These are phyloP conservation scores for Cephalopachus bancanus DNA, from an alignment of 2,797 vertebrate genomes.

Conservation along the genomic window DNA sequence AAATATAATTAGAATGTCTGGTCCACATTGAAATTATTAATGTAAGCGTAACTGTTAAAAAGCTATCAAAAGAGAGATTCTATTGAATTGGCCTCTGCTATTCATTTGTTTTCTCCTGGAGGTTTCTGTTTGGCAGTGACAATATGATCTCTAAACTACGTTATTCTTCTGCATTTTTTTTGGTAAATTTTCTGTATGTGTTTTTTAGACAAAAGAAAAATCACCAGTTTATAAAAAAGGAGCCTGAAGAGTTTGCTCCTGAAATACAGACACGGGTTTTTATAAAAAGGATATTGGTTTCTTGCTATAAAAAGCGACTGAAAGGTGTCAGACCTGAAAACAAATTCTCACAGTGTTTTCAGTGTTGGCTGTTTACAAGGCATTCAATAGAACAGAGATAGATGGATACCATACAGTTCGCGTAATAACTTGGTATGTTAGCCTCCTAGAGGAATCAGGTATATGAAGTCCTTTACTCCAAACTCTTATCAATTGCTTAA, in stretches of 20 bases:
- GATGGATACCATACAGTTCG: slow-evolving; percentile 87
- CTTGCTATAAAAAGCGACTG: slow-evolving; percentile 90
- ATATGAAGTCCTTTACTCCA: slow-evolving; percentile 66
- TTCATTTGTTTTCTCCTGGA: slow-evolving; percentile 73
- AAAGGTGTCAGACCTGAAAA: slow-evolving; percentile 91
- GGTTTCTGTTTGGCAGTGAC: slow-evolving; percentile 87
- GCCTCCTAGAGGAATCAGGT: slow-evolving; percentile 69
- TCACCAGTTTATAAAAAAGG: slow-evolving; percentile 90
- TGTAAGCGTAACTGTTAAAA: slow-evolving; percentile 87
- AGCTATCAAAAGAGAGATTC: slow-evolving; percentile 90
- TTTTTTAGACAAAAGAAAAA: slow-evolving; percentile 91
- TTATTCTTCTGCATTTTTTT: slow-evolving; percentile 85
- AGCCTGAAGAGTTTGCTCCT: slow-evolving; percentile 87
- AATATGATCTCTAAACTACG: slow-evolving; percentile 84
- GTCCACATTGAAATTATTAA: slow-evolving; percentile 86
- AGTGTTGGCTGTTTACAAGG: slow-evolving; percentile 90
- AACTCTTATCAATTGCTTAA: slow-evolving; percentile 65
- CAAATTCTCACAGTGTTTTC: slow-evolving; percentile 92
- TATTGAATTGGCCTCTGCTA: slow-evolving; percentile 84
- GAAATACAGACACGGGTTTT: slow-evolving; percentile 88
- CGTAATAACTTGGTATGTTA: slow-evolving; percentile 78
- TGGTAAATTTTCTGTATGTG: slow-evolving; percentile 86
- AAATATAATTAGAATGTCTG: slow-evolving; percentile 87
- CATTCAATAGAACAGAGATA: slow-evolving; percentile 90
- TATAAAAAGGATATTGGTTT: slow-evolving; percentile 91